A percentile compares a stretch with the other conserved stretches of the same genome.
Conservation (phyloP, 2,888 invertebrate genomes). For the Eremobia ochroleuca region DNA sequence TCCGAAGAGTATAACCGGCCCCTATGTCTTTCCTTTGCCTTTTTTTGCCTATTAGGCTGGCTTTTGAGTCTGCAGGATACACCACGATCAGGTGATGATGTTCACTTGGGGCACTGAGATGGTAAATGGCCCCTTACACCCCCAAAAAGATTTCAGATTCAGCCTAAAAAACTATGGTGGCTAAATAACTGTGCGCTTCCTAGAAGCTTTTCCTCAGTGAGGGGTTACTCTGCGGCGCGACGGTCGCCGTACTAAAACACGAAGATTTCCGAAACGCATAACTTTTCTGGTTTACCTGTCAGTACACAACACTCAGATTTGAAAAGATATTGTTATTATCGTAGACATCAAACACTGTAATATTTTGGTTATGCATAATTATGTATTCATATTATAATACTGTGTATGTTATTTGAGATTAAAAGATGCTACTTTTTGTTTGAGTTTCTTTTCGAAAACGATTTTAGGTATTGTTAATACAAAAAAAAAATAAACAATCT, state of each 20-base stretch:
- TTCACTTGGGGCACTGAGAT: not conserved
- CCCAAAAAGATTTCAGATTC: not conserved
- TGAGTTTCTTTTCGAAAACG: constrained; percentile 7
- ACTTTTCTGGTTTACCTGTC: not conserved
- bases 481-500: not conserved
- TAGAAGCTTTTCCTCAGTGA: not conserved
- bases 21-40: too few relatives aligned
- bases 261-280: not conserved
- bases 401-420: constrained; percentile 42
- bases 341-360: constrained; percentile 12
- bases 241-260: not conserved
- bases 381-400: constrained; percentile 12
- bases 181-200: not conserved
- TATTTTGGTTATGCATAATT: not conserved
- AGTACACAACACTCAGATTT: constrained; percentile 24
- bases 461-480: not conserved
- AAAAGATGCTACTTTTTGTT: constrained; percentile 9
- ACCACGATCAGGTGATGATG: not conserved
- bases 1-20: not conserved
- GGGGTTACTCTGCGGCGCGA: not conserved
- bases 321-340: constrained; percentile 23
- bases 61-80: not conserved
- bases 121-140: too few relatives aligned
- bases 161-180: too few relatives aligned
- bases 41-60: not conserved